Evolutionary conservation across 2,888 invertebrate species (phyloP), one percentile per base, ranked within the genome.

Genomic region (Chaetoderma sp.): DNA sequence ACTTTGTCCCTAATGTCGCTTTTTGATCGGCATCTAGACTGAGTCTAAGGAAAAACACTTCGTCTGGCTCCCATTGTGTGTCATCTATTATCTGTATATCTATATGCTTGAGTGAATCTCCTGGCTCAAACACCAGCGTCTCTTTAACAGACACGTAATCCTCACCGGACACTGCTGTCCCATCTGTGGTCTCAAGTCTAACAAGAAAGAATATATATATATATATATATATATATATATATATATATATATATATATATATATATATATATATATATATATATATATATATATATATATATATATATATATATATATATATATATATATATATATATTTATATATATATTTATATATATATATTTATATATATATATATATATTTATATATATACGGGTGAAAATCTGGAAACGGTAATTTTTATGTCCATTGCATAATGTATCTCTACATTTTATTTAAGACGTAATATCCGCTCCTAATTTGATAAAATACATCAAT

Each of bases 41-140:
- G n/a, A 90, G 74, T 68, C 89, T 87, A 4, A 90, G 86, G 80
- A 90, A 90, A 82, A 91, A 90, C 60, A 89, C 89, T 78, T 90
- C 90, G 77, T 90, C 89, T 0, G 89, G 89, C 78, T 90, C 89
- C 90, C 90, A 90, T 69, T 89, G 88, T 65, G 88, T 88, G 74
- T 89, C 90, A 68, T 89, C 88, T 6, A 90, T 83, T 63, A 90
- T 88, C 68, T 88, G 87, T 6, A 90, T 85, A 16, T 84, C 83
- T 6, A 89, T 75, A 69, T 83, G 77, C 75, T 89, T 88, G 69
- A 88, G 86, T 23, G 81, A 83, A 71, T 90, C 89, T n/a, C 86
- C 84, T 5, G 88, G 87, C 65, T 88, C 87, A 78, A 90, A 90
- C 10, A 87, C 87, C 16, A 90, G 61, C 10, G 88, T 84, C 72